phyloP scores from a whole-genome alignment of 1,140 invertebrate species.

The Formica selysi region DNA sequence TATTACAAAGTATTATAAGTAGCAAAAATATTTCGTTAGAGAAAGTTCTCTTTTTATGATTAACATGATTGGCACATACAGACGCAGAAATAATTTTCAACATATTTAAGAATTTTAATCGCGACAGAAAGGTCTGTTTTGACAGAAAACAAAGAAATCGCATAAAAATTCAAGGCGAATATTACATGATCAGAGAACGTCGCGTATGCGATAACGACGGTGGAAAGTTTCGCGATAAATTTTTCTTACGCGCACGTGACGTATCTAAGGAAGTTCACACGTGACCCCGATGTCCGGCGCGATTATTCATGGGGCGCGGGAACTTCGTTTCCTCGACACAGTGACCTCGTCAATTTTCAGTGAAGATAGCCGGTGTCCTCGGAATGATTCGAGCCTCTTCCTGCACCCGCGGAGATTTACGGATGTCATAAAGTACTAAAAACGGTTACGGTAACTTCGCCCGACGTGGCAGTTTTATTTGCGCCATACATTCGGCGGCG shows the following conservation, averaged over 20 bases:
- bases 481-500: constrained; percentile 73
- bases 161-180: background rate
- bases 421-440: constrained; percentile 80
- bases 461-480: constrained; percentile 79
- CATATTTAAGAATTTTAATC: background rate
- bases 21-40: background rate
- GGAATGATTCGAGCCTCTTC: constrained; percentile 65
- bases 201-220: background rate
- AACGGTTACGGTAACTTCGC: constrained; percentile 78
- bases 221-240: constrained; percentile 40
- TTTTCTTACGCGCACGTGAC: constrained; percentile 1
- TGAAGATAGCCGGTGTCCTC: constrained; percentile 57
- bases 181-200: background rate
- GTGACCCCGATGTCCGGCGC: constrained; percentile 20
- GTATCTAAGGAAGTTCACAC: constrained; percentile 14
- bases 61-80: background rate
- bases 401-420: constrained; percentile 76
- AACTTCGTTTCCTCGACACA: constrained; percentile 64
- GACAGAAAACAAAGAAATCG: background rate
- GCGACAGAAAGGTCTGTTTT: background rate
- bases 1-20: background rate
- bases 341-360: constrained; percentile 71
- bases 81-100: background rate
- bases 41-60: background rate
- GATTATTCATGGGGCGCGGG: constrained; percentile 29